Evolutionary conservation across 1,140 invertebrate genomes (phyloP).

Genomic region (Atta cephalotes): DNA sequence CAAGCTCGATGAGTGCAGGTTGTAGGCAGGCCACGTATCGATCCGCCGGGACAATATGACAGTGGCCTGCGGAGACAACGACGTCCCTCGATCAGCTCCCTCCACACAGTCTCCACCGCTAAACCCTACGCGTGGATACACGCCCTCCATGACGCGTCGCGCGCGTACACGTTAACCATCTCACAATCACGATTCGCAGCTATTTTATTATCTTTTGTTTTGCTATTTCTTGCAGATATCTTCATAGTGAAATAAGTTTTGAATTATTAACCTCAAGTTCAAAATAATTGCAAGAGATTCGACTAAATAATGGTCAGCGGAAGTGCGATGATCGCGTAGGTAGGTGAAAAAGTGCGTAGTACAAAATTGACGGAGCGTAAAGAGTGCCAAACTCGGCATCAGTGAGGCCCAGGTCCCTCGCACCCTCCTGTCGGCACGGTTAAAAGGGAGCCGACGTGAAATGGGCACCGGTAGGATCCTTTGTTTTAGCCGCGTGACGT

Average conservation of each 20-base stretch:
- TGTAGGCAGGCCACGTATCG: conserved; percentile 85
- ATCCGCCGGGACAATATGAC: conserved; percentile 84
- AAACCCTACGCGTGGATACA: conserved; percentile 17
- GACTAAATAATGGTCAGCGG: background rate
- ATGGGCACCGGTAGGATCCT: conserved; percentile 79
- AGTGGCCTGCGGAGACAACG: conserved; percentile 83
- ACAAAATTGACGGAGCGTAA: conserved; percentile 52
- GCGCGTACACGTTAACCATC: conserved; percentile 15
- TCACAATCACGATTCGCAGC: background rate
- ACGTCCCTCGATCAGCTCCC: conserved; percentile 83
- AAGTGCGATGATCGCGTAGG: background rate
- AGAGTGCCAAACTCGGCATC: conserved; percentile 38
- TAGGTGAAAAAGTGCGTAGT: conserved; percentile 24
- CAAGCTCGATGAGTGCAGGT: conserved; percentile 82
- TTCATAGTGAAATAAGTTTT: background rate
- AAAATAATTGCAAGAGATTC: background rate
- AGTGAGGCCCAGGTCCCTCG: conserved; percentile 34
- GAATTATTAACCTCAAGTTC: background rate
- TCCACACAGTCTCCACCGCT: conserved; percentile 47
- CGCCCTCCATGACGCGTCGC: conserved; percentile 14
- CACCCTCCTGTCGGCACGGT: conserved; percentile 75
- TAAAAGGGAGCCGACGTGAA: conserved; percentile 79
- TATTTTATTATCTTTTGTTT: background rate
- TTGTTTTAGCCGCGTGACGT: conserved; percentile 85
- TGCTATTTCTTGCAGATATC: background rate